Conservation (phyloP, 1,140 invertebrate genomes). For the Piezodorus guildinii region DNA sequence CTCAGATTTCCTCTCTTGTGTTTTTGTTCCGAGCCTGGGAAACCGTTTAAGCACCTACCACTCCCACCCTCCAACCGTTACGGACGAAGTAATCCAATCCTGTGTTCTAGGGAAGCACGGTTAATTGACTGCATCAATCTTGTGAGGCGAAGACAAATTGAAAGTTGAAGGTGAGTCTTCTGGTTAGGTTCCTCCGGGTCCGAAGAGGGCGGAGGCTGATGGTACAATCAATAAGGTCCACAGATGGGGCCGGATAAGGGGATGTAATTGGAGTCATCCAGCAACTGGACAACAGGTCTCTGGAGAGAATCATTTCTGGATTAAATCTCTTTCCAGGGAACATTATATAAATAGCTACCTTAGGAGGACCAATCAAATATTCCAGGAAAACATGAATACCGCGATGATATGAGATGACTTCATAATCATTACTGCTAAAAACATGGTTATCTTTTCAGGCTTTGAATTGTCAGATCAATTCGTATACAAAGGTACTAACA, state of each 20-base stretch:
- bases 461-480: too few species aligned
- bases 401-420: too few species aligned
- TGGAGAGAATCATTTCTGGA: not conserved
- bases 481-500: too few species aligned
- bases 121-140: constrained; percentile 7
- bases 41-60: constrained; percentile 1
- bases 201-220: not conserved
- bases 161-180: not conserved
- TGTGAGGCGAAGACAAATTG: constrained; percentile 4
- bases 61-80: not conserved
- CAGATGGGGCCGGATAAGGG: not conserved
- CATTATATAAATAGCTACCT: too few species aligned
- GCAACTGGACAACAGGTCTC: not conserved
- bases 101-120: not conserved
- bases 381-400: too few species aligned
- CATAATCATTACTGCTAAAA: too few species aligned
- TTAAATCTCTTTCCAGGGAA: too few species aligned
- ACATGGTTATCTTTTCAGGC: too few species aligned
- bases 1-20: not conserved
- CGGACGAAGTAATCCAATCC: constrained; percentile 7
- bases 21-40: not conserved
- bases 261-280: not conserved
- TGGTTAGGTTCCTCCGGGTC: too few species aligned
- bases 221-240: constrained; percentile 2
- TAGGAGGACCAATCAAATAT: too few species aligned